phyloP scores from a whole-genome alignment of 2,797 vertebrate genomes.

The Rhadinocentrus ornatus region DNA sequence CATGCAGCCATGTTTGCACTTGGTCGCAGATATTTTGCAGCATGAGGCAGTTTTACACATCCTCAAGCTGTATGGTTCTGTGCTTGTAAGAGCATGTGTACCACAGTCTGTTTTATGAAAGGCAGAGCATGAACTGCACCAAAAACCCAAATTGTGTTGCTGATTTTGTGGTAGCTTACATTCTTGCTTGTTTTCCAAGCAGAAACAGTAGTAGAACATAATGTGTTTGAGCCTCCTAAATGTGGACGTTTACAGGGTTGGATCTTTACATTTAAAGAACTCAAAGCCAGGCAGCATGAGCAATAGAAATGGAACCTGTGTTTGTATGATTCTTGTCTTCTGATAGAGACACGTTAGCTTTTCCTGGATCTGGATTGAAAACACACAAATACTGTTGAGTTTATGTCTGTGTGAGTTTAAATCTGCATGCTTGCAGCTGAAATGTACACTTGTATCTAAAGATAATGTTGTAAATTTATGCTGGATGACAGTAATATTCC shows the following conservation, averaged over 20 bases:
- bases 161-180: too few relatives aligned
- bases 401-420: neutral
- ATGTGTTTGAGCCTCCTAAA: too few relatives aligned
- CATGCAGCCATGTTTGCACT: constrained; percentile 13
- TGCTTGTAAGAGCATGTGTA: constrained; percentile 17
- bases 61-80: neutral
- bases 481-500: too few relatives aligned
- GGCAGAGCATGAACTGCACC: constrained; percentile 18
- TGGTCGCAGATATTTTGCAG: constrained; percentile 3
- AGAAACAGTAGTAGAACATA: too few relatives aligned
- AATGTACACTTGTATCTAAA: neutral
- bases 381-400: neutral
- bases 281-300: too few relatives aligned
- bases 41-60: neutral
- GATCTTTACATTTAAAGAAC: too few relatives aligned
- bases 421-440: neutral
- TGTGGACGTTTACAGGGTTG: too few relatives aligned
- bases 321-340: too few relatives aligned
- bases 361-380: neutral
- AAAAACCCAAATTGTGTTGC: constrained; percentile 36
- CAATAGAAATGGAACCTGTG: too few relatives aligned
- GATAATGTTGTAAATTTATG: neutral
- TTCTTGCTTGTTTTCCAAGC: too few relatives aligned
- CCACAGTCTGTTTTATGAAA: constrained; percentile 16
- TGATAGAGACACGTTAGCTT: neutral